Base-by-base conservation (phyloP, 2,797 vertebrate species). In the Mus caroli region DNA sequence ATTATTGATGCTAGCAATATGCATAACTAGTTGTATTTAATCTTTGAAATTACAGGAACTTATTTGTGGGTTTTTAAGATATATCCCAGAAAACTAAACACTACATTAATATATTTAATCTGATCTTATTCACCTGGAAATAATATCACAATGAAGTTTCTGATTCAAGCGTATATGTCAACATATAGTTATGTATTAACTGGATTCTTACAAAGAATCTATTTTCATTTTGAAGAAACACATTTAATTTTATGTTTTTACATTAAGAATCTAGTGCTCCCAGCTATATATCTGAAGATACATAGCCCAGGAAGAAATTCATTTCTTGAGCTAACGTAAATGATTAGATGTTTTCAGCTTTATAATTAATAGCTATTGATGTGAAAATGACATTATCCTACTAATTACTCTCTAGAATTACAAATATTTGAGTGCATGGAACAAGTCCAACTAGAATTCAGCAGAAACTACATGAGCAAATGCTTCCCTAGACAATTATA, bases 321-420 rank as follows among this genome's bases (percentile, higher is more conserved):
- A 80, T 73, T 92, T 40, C 7, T 94, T 76, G 83, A 54, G 3
- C 9, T 67, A 92, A 92, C 90, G 40, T 24, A 90, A 89, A 62
- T 82, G 15, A 58, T 86, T 92, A 88, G 88, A n/a, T 90, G 14
- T 34, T 52, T 79, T 71, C 84, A 5, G 17, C 0, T 88, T 86
- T 58, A 79, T 52, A 92, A 91, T 88, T 84, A 88, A 64, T 80
- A 60, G 24, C 1, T 87, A 79, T 95, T 92, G 76, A 24, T 67
- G 58, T 88, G 24, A 64, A 91, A 91, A 26, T 80, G 17, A 6
- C 56, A 93, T 88, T 88, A 20, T 2, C 84, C 92, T 75, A 10
- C 67, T 77, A 89, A 64, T 71, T 91, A 46, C 50, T 94, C 92
- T 91, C 34, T 90, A 28, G 8, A 26, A 58, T 94, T 93, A 79